Evolutionary conservation across 2,888 invertebrate genomes (phyloP).

Genomic region (Drosophila lacicola): DNA sequence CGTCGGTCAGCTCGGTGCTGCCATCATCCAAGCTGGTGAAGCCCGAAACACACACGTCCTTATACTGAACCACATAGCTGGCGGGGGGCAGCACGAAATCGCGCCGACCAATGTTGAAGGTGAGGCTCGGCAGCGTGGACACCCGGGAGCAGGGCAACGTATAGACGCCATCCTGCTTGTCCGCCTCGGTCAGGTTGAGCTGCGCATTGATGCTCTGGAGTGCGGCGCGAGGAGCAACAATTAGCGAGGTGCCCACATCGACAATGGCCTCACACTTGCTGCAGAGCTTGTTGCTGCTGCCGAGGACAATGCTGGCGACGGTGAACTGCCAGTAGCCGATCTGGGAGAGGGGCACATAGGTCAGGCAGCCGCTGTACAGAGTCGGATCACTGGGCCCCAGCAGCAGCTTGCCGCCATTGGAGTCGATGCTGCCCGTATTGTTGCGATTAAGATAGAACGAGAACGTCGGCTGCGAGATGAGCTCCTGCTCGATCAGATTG

Average conservation of each 20-base stretch:
- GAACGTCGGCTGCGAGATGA: constrained; percentile 90
- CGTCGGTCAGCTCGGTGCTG: constrained; percentile 19
- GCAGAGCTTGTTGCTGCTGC: constrained; percentile 87
- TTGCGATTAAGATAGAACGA: constrained; percentile 95
- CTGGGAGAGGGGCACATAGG: constrained; percentile 91
- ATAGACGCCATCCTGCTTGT: constrained; percentile 89
- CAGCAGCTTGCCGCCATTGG: constrained; percentile 92
- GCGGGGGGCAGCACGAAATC: constrained; percentile 90
- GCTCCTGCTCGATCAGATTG: constrained; percentile 92
- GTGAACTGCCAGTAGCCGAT: constrained; percentile 98
- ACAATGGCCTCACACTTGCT: constrained; percentile 94
- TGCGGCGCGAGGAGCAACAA: constrained; percentile 88
- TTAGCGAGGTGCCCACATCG: constrained; percentile 97
- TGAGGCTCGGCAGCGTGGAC: constrained; percentile 90
- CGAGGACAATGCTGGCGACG: constrained; percentile 88
- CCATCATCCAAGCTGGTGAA: constrained; percentile 92
- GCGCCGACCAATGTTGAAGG: constrained; percentile 90
- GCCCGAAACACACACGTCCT: constrained; percentile 94
- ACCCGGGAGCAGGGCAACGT: constrained; percentile 91
- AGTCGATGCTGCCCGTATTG: constrained; percentile 86
- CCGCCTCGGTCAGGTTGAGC: constrained; percentile 24
- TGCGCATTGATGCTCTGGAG: constrained; percentile 37
- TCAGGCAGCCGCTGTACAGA: constrained; percentile 89
- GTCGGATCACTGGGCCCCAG: constrained; percentile 96
- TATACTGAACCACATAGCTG: constrained; percentile 89